A percentile compares a stretch with the other conserved stretches of the same genome.
Evolutionary conservation across 1,140 invertebrate species (phyloP).

Genomic region (Monomorium pharaonis): DNA sequence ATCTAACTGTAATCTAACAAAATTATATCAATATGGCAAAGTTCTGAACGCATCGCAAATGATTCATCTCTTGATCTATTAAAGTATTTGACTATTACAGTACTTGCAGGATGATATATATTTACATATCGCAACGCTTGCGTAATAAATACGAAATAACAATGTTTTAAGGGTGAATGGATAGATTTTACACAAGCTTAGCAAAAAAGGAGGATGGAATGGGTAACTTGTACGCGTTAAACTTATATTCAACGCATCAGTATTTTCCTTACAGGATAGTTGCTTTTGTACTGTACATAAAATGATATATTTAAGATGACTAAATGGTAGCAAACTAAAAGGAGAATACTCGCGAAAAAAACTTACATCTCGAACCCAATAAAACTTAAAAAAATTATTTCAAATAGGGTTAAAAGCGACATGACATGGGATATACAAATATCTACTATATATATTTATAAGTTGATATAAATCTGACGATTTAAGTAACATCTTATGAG

Average conservation of each 20-base stretch:
- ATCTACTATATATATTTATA: constrained; percentile 40
- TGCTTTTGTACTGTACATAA: constrained; percentile 52
- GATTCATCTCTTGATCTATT: constrained; percentile 12
- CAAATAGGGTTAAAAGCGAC: constrained; percentile 33
- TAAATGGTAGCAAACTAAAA: constrained; percentile 43
- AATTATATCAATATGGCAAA: constrained; percentile 52
- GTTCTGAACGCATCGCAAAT: constrained; percentile 36
- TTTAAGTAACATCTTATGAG: constrained; percentile 31
- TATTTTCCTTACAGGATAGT: constrained; percentile 20
- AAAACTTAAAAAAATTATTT: constrained; percentile 44
- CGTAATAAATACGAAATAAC: constrained; percentile 46
- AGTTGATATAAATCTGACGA: constrained; percentile 53
- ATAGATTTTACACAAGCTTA: constrained; percentile 46
- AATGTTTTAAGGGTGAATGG: constrained; percentile 17
- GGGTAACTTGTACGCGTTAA: constrained; percentile 51
- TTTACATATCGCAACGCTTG: constrained; percentile 52
- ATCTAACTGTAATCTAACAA: constrained; percentile 31
- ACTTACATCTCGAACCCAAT: constrained; percentile 27
- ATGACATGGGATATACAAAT: constrained; percentile 54
- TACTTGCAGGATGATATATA: constrained; percentile 38
- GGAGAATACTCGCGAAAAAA: constrained; percentile 10
- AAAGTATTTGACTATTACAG: constrained; percentile 15
- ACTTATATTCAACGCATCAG: constrained; percentile 49
- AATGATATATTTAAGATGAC: constrained; percentile 48
- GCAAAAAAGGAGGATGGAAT: constrained; percentile 3